A percentile compares a stretch with the other conserved stretches of the same genome.
phyloP scores from a whole-genome alignment of 1,140 invertebrate species.

The Ganaspis sp. region DNA sequence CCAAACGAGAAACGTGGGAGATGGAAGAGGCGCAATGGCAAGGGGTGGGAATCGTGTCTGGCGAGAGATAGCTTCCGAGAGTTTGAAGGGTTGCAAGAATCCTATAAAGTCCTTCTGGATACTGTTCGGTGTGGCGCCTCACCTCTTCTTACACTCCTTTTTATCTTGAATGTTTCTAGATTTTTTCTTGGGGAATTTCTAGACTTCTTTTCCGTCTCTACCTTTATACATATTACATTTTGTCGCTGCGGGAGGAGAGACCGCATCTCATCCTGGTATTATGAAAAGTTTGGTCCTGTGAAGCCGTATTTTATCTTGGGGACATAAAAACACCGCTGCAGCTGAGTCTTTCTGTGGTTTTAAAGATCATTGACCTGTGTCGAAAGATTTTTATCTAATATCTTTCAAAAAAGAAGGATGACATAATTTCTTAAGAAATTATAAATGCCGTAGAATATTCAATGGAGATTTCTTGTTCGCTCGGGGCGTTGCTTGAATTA shows the following conservation, averaged over 20 bases:
- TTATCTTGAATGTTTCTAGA: neutral
- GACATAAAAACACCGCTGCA: slow-evolving; percentile 2
- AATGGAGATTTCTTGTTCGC: slow-evolving; percentile 1
- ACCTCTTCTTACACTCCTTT: neutral
- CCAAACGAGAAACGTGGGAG: slow-evolving; percentile 35
- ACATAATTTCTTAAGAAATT: slow-evolving; percentile 2
- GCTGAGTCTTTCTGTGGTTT: neutral
- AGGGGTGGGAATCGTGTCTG: slow-evolving; percentile 43
- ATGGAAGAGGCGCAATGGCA: no score
- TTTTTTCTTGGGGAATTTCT: neutral
- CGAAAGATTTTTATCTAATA: slow-evolving; percentile 3
- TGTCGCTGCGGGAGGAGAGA: slow-evolving; percentile 2
- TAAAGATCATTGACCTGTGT: neutral
- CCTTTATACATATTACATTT: slow-evolving; percentile 29
- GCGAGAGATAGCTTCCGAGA: slow-evolving; percentile 5
- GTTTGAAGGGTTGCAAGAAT: neutral
- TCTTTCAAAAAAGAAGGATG: neutral
- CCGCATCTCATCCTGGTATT: slow-evolving; percentile 23
- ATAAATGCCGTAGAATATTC: neutral
- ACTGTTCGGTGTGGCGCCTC: neutral
- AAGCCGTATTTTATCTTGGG: neutral
- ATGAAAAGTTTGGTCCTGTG: neutral
- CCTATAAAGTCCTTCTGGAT: neutral
- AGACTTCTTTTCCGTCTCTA: neutral
- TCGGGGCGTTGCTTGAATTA: slow-evolving; percentile 5